A percentile compares a stretch with the other conserved stretches of the same genome.
phyloP scores from a whole-genome alignment of 92 coral and sea anemone species.

The Zoanthus solanderi region DNA sequence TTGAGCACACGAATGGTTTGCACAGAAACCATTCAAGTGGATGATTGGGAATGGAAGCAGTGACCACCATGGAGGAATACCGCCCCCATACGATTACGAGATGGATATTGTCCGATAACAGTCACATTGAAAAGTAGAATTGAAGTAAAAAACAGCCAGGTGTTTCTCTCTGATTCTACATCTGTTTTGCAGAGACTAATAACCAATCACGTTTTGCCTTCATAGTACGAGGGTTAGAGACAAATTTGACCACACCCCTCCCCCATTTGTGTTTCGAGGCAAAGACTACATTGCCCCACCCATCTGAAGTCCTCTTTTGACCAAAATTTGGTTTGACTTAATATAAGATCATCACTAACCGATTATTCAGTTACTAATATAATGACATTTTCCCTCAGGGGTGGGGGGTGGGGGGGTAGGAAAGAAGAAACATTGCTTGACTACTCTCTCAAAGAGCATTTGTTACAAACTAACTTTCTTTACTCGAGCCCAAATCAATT shows the following conservation, averaged over 20 bases:
- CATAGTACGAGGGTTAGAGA: background rate
- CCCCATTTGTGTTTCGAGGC: background rate
- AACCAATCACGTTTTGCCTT: background rate
- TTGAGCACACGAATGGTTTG: background rate
- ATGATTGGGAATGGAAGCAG: background rate
- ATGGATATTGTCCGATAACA: slow-evolving; percentile 7
- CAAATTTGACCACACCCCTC: slow-evolving; percentile 12
- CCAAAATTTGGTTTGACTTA: background rate
- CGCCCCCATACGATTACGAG: background rate
- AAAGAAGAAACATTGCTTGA: background rate
- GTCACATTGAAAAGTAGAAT: background rate
- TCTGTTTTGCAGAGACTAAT: background rate
- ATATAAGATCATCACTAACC: background rate
- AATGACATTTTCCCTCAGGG: background rate
- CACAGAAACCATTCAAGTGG: slow-evolving; percentile 8
- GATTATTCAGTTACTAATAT: background rate
- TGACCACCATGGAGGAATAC: background rate
- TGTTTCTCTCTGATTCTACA: background rate
- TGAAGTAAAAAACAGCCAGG: background rate
- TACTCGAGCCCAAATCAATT: too few relatives aligned
- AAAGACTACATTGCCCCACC: background rate
- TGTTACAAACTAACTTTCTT: too few relatives aligned
- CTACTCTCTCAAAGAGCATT: background rate
- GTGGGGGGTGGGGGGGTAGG: background rate
- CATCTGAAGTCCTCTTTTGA: background rate